phyloP scores from a whole-genome alignment of 2,797 vertebrate genomes.

The Pseudopleuronectes americanus region DNA sequence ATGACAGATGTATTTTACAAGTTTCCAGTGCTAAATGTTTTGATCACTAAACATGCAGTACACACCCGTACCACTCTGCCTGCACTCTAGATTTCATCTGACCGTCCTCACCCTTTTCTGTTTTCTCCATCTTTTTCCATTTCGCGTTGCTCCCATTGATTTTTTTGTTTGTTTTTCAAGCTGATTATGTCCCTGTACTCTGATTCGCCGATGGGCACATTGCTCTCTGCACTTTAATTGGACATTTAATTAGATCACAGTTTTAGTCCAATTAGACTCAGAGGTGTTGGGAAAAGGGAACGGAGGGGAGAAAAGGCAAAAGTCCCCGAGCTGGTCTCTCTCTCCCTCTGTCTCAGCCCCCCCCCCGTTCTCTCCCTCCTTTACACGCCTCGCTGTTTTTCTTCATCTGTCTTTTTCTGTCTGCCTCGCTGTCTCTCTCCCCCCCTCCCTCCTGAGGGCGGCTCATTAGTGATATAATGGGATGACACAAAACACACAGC shows the following conservation, averaged over 20 bases:
- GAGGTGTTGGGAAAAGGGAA: conserved; percentile 74
- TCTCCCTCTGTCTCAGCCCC: conserved; percentile 29
- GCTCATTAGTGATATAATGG: conserved; percentile 83
- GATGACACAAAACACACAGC: conserved; percentile 77
- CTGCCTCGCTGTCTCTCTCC: conserved; percentile 44
- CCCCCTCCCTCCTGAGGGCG: conserved; percentile 64
- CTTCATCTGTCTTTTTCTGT: conserved; percentile 69
- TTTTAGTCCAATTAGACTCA: conserved; percentile 88
- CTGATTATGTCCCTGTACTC: conserved; percentile 86
- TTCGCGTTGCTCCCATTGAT: conserved; percentile 79
- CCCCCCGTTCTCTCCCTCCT: conserved; percentile 24
- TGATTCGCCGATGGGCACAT: conserved; percentile 84
- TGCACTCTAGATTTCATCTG: conserved; percentile 38
- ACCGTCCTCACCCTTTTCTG: conserved; percentile 37
- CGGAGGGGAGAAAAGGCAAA: conserved; percentile 68
- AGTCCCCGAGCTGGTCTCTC: conserved; percentile 76
- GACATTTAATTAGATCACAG: conserved; percentile 91
- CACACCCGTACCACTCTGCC: conserved; percentile 15
- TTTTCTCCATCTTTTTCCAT: conserved; percentile 64
- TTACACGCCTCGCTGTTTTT: conserved; percentile 49
- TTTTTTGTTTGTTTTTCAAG: conserved; percentile 88
- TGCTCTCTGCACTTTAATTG: conserved; percentile 88
- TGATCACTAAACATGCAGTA: conserved; percentile 7
- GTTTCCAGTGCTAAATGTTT: too few species aligned
- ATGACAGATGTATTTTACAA: too few species aligned